phyloP scores from a whole-genome alignment of 2,797 vertebrate species.

The Vultur gryphus region DNA sequence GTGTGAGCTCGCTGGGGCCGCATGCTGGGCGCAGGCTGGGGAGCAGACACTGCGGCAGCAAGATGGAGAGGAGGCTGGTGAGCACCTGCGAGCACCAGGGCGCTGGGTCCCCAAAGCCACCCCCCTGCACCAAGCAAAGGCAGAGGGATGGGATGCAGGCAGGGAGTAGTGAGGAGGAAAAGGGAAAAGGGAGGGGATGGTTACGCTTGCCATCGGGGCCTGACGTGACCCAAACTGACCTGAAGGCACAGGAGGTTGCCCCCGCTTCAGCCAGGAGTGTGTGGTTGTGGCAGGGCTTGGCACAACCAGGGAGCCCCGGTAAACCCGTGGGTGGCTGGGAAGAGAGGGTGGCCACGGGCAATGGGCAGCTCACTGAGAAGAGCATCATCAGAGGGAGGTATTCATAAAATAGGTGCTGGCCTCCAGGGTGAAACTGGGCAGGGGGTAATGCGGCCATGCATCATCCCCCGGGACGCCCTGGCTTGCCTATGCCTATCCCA shows the following conservation, averaged over 20 bases:
- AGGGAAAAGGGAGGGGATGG: background rate
- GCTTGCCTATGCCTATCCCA: background rate
- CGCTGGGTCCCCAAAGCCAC: background rate
- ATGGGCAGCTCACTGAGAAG: background rate
- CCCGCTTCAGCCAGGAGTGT: rapidly evolving
- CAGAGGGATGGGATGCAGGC: background rate
- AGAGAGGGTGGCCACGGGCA: background rate
- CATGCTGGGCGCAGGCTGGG: constrained; percentile 37
- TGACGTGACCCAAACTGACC: background rate
- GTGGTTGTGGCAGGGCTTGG: background rate
- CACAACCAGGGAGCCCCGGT: background rate
- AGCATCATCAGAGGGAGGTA: background rate
- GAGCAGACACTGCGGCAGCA: constrained; percentile 16
- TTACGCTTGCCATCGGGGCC: background rate
- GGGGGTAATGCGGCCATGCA: rapidly evolving
- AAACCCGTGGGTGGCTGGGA: background rate
- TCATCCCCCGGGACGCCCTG: background rate
- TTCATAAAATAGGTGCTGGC: background rate
- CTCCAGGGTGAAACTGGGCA: background rate
- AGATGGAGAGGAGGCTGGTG: constrained; percentile 2
- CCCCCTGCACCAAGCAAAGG: background rate
- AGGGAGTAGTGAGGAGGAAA: background rate
- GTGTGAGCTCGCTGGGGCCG: background rate
- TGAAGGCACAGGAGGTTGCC: background rate
- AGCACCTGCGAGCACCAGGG: background rate